These are phyloP conservation scores for Hucho hucho DNA, from an alignment of 2,113 vertebrate species.

Conservation along the genomic window DNA sequence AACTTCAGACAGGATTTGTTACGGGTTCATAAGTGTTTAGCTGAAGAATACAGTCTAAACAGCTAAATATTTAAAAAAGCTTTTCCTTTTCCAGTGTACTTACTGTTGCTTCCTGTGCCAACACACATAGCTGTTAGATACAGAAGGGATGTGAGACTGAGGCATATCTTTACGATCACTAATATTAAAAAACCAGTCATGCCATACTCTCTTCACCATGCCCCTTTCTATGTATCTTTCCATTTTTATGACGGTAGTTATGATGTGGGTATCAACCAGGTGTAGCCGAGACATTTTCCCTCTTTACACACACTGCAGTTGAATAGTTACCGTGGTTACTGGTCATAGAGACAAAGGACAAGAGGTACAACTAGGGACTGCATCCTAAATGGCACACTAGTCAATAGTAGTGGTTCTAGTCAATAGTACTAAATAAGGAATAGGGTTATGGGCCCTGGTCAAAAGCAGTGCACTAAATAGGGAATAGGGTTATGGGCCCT, in stretches of 20 bases:
- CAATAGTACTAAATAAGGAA: too few species aligned
- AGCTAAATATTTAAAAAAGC: neutral
- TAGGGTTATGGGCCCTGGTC: too few species aligned
- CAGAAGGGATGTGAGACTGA: neutral
- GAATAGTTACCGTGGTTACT: neutral
- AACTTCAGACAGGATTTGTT: too few species aligned
- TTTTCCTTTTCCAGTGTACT: neutral
- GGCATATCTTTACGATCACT: neutral
- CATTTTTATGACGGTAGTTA: conserved; percentile 5
- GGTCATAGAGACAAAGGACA: neutral
- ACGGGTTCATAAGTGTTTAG: too few species aligned
- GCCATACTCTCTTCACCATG: neutral
- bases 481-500: too few species aligned
- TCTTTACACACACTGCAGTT: neutral
- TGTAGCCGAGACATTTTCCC: neutral
- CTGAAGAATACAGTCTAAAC: too few species aligned
- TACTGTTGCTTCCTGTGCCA: neutral
- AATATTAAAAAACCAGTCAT: too few species aligned
- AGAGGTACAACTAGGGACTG: neutral
- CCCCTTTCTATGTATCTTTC: neutral
- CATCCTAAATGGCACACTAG: too few species aligned
- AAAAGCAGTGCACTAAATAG: too few species aligned
- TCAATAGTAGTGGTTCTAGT: too few species aligned
- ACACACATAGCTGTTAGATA: conserved; percentile 2
- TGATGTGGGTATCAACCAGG: neutral